Conservation (phyloP, 2,113 vertebrate species). For the Bos javanicus region DNA sequence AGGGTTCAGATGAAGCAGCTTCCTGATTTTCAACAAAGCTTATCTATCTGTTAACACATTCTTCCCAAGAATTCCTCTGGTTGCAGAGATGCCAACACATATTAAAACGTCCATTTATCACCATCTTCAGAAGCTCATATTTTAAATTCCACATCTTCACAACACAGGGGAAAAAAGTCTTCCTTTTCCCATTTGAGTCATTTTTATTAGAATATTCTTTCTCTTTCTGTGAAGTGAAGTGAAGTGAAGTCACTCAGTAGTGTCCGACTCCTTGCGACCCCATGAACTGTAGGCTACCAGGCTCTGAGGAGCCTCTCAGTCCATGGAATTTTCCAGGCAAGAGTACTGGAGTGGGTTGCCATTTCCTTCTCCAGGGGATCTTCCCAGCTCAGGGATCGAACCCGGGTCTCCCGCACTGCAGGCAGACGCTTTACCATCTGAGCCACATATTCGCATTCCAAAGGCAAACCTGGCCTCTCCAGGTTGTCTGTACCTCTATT, state of each 20-base stretch:
- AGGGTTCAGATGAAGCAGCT: not conserved
- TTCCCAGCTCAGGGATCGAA: too few species aligned
- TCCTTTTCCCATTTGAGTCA: not conserved
- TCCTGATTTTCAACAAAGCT: not conserved
- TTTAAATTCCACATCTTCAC: not conserved
- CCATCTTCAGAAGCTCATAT: not conserved
- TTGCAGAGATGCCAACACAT: not conserved
- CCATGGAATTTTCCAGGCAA: too few species aligned
- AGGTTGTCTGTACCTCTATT: fast-evolving
- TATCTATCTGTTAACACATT: not conserved
- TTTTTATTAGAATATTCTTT: not conserved
- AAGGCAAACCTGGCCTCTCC: not conserved
- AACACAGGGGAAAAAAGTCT: not conserved
- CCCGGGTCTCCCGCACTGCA: too few species aligned
- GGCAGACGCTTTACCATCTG: too few species aligned
- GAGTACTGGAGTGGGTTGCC: too few species aligned
- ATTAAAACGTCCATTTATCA: not conserved
- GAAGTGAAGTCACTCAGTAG: too few species aligned
- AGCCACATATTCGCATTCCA: not conserved
- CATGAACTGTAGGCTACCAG: too few species aligned
- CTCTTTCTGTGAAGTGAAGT: not conserved
- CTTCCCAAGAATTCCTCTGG: not conserved
- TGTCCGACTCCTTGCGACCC: too few species aligned
- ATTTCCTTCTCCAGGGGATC: too few species aligned
- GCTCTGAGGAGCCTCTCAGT: too few species aligned